phyloP scores from a whole-genome alignment of 1,140 invertebrate species.

The Diorhabda carinulata region DNA sequence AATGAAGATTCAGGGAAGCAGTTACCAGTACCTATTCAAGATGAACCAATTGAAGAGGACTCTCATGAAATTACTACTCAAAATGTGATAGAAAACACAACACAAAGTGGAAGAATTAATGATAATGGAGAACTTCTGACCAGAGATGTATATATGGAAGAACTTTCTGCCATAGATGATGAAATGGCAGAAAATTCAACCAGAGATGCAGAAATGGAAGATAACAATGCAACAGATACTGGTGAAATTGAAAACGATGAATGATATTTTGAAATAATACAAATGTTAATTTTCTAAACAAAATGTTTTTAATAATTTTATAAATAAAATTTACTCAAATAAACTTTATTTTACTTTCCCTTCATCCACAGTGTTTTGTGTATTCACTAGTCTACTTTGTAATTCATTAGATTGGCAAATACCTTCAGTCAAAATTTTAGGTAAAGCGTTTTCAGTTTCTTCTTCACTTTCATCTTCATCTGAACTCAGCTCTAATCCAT shows the following conservation, averaged over 20 bases:
- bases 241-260: too few species aligned
- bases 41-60: constrained; percentile 41
- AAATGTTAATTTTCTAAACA: too few species aligned
- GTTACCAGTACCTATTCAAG: constrained; percentile 41
- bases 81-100: neutral
- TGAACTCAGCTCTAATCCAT: constrained; percentile 24
- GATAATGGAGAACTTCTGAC: constrained; percentile 11
- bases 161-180: constrained; percentile 26
- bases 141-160: constrained; percentile 28
- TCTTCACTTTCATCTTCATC: constrained; percentile 15
- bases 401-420: too few species aligned
- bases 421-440: too few species aligned
- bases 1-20: constrained; percentile 34
- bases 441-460: neutral
- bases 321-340: too few species aligned
- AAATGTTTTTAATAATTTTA: too few species aligned
- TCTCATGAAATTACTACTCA: neutral
- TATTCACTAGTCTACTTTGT: too few species aligned
- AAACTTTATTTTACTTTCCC: neutral
- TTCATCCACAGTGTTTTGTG: neutral
- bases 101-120: neutral
- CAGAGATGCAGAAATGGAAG: too few species aligned
- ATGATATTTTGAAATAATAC: too few species aligned
- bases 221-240: too few species aligned
- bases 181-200: constrained; percentile 29